A percentile compares a stretch with the other conserved stretches of the same genome.
phyloP scores from a whole-genome alignment of 2,888 invertebrate species.

The Drosophila percnosoma region DNA sequence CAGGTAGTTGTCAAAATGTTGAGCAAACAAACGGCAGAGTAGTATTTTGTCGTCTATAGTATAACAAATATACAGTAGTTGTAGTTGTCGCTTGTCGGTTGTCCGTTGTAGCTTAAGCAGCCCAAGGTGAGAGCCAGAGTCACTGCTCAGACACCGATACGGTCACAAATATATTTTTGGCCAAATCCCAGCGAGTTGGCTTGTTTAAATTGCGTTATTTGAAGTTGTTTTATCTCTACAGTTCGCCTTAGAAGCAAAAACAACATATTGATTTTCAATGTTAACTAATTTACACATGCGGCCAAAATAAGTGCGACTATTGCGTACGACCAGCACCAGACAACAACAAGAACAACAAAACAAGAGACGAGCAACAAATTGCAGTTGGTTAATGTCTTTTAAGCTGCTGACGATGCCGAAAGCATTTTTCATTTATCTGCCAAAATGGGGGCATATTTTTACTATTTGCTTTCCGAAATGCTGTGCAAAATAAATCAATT shows the following conservation, averaged over 20 bases:
- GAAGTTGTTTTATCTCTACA: conserved; percentile 3
- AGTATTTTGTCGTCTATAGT: conserved; percentile 32
- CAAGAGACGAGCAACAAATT: conserved; percentile 29
- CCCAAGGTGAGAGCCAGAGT: conserved; percentile 56
- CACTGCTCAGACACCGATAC: conserved; percentile 31
- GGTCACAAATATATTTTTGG: conserved; percentile 49
- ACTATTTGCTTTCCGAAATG: conserved; percentile 4
- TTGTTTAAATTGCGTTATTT: conserved; percentile 20
- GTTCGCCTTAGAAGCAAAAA: conserved; percentile 40
- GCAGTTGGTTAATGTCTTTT: conserved; percentile 26
- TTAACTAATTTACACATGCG: conserved; percentile 70
- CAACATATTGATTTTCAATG: conserved; percentile 63
- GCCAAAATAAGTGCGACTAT: conserved; percentile 40
- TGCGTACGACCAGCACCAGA: conserved; percentile 21
- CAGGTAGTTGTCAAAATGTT: conserved; percentile 69
- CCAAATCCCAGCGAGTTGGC: conserved; percentile 46
- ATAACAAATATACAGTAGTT: not conserved
- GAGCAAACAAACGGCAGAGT: conserved; percentile 47
- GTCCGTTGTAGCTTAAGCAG: conserved; percentile 53
- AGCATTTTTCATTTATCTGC: conserved; percentile 34
- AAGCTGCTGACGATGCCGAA: conserved; percentile 7
- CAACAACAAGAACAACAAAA: conserved; percentile 8
- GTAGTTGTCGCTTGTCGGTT: conserved; percentile 10
- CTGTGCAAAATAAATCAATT: not conserved
- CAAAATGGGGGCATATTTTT: conserved; percentile 18